These are phyloP conservation scores for Apodemus sylvaticus DNA, from an alignment of 2,113 vertebrate genomes.

Conservation along the genomic window DNA sequence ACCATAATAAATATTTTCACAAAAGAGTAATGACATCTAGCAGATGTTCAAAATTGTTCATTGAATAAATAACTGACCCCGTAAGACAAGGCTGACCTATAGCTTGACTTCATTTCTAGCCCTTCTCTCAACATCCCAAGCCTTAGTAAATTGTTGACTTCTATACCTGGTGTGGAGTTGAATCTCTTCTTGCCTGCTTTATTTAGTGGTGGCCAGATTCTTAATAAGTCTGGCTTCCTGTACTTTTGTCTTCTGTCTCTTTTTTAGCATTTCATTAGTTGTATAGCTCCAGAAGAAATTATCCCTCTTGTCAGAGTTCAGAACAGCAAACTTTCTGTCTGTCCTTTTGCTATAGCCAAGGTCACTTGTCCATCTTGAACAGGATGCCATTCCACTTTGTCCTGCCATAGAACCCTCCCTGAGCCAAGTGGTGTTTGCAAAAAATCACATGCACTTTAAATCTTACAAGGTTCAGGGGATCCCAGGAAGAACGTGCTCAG, in stretches of 20 bases:
- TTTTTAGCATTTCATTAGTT: not conserved
- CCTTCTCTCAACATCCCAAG: not conserved
- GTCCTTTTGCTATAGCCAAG: not conserved
- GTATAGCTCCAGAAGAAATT: not conserved
- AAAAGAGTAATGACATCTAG: not conserved
- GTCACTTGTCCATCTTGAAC: not conserved
- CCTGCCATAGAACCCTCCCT: not conserved
- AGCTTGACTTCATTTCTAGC: not conserved
- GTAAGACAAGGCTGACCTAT: not conserved
- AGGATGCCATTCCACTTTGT: not conserved
- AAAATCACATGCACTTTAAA: conserved; percentile 14
- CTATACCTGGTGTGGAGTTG: not conserved
- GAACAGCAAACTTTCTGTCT: not conserved
- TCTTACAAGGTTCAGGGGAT: not conserved
- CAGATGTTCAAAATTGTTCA: not conserved
- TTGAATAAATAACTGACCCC: not conserved
- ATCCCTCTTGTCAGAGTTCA: not conserved
- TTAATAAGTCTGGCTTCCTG: not conserved
- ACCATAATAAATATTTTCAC: not conserved
- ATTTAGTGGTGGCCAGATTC: not conserved
- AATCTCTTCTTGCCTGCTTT: not conserved
- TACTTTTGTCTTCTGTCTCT: not conserved
- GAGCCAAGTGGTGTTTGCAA: not conserved
- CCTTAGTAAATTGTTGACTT: not conserved
- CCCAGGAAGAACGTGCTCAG: not conserved